These are phyloP conservation scores for Suricata suricatta DNA, from an alignment of 2,113 vertebrate genomes.

Conservation along the genomic window DNA sequence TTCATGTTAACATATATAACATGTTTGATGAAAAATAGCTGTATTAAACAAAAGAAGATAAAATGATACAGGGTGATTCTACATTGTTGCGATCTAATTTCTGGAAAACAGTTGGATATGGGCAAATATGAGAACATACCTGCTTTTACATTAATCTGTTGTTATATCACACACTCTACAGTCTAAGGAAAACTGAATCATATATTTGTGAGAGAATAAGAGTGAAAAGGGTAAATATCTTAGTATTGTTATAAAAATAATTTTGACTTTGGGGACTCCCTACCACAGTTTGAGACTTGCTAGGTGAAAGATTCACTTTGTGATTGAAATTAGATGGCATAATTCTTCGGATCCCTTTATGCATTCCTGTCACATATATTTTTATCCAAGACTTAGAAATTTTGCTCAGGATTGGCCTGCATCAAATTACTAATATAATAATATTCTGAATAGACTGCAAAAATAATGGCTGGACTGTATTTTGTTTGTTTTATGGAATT, in stretches of 20 bases:
- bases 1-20: background rate
- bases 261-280: background rate
- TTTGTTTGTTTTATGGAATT: background rate
- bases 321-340: background rate
- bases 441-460: constrained; percentile 32
- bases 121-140: background rate
- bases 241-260: background rate
- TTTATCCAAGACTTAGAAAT: background rate
- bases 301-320: background rate
- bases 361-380: background rate
- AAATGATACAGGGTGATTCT: background rate
- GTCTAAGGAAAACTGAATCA: background rate
- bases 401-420: background rate
- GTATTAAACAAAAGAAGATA: background rate
- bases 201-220: background rate
- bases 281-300: background rate
- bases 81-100: constrained; percentile 15
- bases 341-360: background rate
- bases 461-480: background rate
- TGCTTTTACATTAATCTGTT: background rate
- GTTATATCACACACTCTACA: background rate
- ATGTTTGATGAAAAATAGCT: constrained; percentile 9
- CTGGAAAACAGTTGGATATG: background rate
- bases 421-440: background rate
- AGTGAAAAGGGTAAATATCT: background rate